Evolutionary conservation across 1,140 invertebrate species (phyloP).

Genomic region (Trypoxylus dichotomus): DNA sequence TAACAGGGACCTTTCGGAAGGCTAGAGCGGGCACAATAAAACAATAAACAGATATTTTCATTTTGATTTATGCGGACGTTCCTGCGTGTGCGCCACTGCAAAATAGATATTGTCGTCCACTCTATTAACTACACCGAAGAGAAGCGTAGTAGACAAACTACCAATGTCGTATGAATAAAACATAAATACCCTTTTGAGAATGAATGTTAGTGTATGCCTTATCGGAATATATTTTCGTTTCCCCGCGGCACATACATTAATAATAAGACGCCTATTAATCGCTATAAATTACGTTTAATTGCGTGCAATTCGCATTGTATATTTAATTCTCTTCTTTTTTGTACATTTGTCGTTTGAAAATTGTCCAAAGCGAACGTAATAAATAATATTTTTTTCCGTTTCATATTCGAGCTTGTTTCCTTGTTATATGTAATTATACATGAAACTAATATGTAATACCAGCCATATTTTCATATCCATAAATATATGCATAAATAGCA

Average conservation of each 20-base stretch:
- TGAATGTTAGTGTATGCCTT: not conserved
- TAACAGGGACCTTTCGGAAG: not conserved
- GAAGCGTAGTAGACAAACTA: not conserved
- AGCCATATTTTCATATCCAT: not conserved
- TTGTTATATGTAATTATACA: not conserved
- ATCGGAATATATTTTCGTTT: not conserved
- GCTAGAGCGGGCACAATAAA: not conserved
- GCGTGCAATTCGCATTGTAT: not conserved
- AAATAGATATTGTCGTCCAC: not conserved
- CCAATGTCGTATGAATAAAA: not conserved
- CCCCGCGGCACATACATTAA: too few species aligned
- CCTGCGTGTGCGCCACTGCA: not conserved
- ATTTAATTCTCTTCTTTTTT: not conserved
- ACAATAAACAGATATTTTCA: not conserved
- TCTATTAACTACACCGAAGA: not conserved
- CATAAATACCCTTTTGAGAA: not conserved
- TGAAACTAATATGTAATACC: not conserved
- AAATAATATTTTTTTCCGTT: not conserved
- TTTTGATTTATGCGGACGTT: not conserved
- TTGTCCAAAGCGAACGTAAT: not conserved
- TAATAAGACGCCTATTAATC: not conserved
- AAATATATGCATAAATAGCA: not conserved
- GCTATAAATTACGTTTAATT: not conserved
- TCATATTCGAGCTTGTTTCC: not conserved
- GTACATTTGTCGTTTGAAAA: not conserved